Evolutionary conservation across 2,888 invertebrate species (phyloP).

Genomic region (Oscheius myriophilus): DNA sequence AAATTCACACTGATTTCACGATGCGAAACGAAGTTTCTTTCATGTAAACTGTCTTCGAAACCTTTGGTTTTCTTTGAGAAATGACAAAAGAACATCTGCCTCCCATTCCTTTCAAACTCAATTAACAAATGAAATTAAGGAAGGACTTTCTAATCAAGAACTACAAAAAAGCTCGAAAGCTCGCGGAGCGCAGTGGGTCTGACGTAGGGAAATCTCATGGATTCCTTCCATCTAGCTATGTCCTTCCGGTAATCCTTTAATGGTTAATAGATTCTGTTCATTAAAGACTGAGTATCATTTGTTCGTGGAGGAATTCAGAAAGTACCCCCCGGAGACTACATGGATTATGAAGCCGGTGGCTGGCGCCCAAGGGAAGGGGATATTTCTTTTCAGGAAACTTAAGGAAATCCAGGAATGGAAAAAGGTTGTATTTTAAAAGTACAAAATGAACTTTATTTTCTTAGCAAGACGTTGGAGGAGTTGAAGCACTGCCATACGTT

Average conservation of each 20-base stretch:
- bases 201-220: conserved; percentile 67
- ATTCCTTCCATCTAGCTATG: conserved; percentile 77
- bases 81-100: no score
- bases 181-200: conserved; percentile 46
- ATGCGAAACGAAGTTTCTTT: no score
- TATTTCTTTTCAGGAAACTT: conserved; percentile 77
- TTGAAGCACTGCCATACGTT: conserved; percentile 72
- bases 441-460: conserved; percentile 10
- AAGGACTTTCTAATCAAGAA: conserved; percentile 73
- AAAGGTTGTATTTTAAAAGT: conserved; percentile 64
- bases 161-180: conserved; percentile 61
- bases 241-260: conserved; percentile 74
- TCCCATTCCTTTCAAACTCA: not conserved
- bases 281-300: conserved; percentile 76
- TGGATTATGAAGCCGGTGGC: conserved; percentile 79
- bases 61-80: conserved; percentile 52
- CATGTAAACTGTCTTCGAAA: conserved; percentile 72
- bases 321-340: conserved; percentile 74
- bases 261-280: conserved; percentile 43
- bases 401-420: conserved; percentile 75
- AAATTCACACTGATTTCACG: no score
- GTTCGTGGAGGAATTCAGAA: conserved; percentile 77
- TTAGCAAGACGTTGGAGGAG: conserved; percentile 23
- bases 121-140: conserved; percentile 25
- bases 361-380: conserved; percentile 77